These are phyloP conservation scores for Chaunax sp. DNA, from an alignment of 2,797 vertebrate species.

Conservation along the genomic window DNA sequence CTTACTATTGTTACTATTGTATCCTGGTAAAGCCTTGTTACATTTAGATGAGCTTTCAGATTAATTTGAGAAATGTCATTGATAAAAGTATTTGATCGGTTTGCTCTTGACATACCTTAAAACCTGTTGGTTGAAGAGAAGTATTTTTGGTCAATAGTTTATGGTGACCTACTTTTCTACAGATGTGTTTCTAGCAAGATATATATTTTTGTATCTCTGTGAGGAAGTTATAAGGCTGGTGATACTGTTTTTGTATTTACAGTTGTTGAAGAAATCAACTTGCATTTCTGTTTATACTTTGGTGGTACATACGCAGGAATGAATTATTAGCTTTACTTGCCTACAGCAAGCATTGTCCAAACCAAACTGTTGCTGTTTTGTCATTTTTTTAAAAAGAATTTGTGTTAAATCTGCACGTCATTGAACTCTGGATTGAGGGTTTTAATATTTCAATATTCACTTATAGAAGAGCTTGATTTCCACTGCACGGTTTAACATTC, in stretches of 20 bases:
- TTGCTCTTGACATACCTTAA: conserved; percentile 16
- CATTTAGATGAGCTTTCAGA: conserved; percentile 26
- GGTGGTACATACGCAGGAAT: conserved; percentile 22
- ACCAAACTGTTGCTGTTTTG: conserved; percentile 27
- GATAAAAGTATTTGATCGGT: conserved; percentile 15
- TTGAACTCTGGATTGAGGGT: conserved; percentile 21
- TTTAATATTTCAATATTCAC: conserved; percentile 2
- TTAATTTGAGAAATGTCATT: conserved; percentile 6
- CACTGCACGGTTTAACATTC: conserved; percentile 20
- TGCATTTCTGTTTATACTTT: conserved; percentile 25
- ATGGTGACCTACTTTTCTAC: conserved; percentile 56
- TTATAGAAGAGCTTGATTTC: conserved; percentile 6
- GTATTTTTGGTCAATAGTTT: conserved; percentile 41
- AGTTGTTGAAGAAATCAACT: conserved; percentile 17
- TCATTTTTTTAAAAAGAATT: conserved; percentile 2
- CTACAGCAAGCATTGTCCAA: conserved; percentile 8
- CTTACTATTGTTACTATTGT: conserved; percentile 18
- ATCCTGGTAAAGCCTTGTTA: conserved; percentile 5
- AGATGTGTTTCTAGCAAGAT: conserved; percentile 48
- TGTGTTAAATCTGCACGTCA: conserved; percentile 7
- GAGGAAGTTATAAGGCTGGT: conserved; percentile 15
- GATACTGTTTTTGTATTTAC: conserved; percentile 45
- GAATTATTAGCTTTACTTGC: conserved; percentile 56
- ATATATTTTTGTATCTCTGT: conserved; percentile 67
- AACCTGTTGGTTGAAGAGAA: conserved; percentile 21